Evolutionary conservation across 2,888 invertebrate species (phyloP).

Genomic region (Tholera decimalis): DNA sequence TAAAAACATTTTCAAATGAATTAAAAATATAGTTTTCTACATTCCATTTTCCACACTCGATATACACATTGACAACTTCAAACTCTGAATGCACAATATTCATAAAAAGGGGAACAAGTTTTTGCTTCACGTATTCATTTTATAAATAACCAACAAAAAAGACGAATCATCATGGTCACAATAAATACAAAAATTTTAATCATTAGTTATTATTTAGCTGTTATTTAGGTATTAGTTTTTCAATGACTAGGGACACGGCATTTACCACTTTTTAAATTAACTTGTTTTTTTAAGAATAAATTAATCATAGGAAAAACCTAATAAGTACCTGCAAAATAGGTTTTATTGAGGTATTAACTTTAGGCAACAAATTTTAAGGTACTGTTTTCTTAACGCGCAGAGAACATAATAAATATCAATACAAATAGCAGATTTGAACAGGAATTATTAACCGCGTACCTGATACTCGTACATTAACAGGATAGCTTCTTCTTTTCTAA

Average conservation of each 20-base stretch:
- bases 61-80: too few relatives aligned
- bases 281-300: not conserved
- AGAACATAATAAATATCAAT: not conserved
- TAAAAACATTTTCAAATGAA: too few relatives aligned
- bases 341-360: constrained; percentile 6
- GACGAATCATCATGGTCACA: too few relatives aligned
- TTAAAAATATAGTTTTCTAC: too few relatives aligned
- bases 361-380: not conserved
- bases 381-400: not conserved
- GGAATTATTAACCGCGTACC: not conserved
- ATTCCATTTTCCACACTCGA: too few relatives aligned
- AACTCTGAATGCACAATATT: too few relatives aligned
- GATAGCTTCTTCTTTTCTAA: too few relatives aligned
- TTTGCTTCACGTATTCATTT: too few relatives aligned
- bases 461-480: too few relatives aligned
- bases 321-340: not conserved
- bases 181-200: constrained; percentile 24
- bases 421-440: not conserved
- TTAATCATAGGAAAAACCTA: not conserved
- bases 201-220: constrained; percentile 7
- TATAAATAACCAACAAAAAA: too few relatives aligned
- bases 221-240: constrained; percentile 1
- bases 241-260: not conserved
- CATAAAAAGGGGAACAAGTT: too few relatives aligned
- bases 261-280: constrained; percentile 10